Conservation (phyloP, 2,888 invertebrate species). For the Phyllotreta striolata region DNA sequence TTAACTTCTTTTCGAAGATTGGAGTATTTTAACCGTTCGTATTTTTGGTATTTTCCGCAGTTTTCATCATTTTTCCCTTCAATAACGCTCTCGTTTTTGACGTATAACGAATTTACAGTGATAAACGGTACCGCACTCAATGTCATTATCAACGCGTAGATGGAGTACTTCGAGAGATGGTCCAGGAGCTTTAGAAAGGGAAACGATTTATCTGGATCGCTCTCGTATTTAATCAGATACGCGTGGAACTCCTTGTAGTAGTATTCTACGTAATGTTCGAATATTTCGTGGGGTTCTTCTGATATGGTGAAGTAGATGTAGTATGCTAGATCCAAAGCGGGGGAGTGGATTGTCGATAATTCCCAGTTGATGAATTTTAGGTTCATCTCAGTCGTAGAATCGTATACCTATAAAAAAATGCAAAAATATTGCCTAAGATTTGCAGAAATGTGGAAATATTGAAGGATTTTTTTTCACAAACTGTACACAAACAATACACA, state of each 20-base stretch:
- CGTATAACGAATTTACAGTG: neutral
- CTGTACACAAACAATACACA: no score
- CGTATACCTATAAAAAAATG: constrained; percentile 21
- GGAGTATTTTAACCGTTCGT: constrained; percentile 1
- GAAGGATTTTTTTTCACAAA: no score
- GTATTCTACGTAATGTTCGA: constrained; percentile 23
- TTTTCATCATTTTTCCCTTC: constrained; percentile 1
- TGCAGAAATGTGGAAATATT: no score
- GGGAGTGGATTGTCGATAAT: constrained; percentile 26
- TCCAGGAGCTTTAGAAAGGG: constrained; percentile 23
- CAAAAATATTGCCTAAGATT: no score
- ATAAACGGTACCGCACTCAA: constrained; percentile 20
- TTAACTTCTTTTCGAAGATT: constrained; percentile 10
- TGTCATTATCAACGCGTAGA: constrained; percentile 22
- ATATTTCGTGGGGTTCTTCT: constrained; percentile 13
- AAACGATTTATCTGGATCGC: constrained; percentile 17
- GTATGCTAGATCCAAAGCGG: constrained; percentile 25
- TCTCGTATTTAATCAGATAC: neutral
- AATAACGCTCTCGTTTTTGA: neutral
- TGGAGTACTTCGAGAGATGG: constrained; percentile 18
- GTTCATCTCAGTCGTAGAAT: no score
- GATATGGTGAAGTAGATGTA: constrained; percentile 26
- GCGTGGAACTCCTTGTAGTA: constrained; percentile 21
- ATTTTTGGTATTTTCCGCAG: constrained; percentile 1
- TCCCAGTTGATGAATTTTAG: constrained; percentile 26